phyloP scores from a whole-genome alignment of 2,113 vertebrate genomes.

The Neotragus pygmaeus region DNA sequence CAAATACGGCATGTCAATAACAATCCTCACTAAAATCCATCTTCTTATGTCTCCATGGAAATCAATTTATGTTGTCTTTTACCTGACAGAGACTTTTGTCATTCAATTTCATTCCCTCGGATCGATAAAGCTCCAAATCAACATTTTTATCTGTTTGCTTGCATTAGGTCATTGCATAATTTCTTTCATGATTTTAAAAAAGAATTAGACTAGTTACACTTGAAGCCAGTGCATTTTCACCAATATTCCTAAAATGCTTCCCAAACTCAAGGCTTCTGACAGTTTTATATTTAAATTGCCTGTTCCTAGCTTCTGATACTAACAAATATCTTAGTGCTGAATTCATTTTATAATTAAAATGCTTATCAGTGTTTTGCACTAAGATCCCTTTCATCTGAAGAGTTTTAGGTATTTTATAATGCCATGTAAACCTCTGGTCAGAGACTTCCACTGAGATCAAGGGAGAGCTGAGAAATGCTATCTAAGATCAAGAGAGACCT shows the following conservation, averaged over 20 bases:
- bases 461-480: background rate
- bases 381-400: conserved; percentile 20
- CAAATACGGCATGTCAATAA: background rate
- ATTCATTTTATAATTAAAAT: background rate
- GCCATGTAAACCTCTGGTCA: background rate
- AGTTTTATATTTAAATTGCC: background rate
- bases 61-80: background rate
- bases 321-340: background rate
- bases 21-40: background rate
- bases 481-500: background rate
- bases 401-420: background rate
- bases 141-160: background rate
- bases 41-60: background rate
- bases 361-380: background rate
- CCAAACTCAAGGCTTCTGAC: background rate
- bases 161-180: background rate
- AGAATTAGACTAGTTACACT: background rate
- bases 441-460: background rate
- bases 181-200: background rate
- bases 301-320: background rate
- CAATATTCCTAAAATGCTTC: background rate
- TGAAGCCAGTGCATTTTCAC: background rate
- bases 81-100: background rate
- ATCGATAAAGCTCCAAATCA: background rate
- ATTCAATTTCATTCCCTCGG: background rate